Evolutionary conservation across 2,888 invertebrate genomes (phyloP), one percentile per base, ranked within the genome.

Genomic region (Eilema griseolum): DNA sequence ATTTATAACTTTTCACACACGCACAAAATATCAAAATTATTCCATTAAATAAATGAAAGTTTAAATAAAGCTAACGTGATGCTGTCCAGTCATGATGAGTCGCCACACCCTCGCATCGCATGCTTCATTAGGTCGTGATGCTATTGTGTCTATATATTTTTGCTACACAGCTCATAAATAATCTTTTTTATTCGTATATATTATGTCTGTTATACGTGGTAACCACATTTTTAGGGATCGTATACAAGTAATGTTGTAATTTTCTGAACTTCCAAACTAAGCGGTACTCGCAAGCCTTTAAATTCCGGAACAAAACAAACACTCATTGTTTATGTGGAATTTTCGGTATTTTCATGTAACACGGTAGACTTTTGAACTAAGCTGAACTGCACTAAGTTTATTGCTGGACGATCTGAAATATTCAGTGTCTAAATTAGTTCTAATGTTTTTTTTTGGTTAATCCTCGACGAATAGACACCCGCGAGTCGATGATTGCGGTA

Each of bases 371-470:
- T 79, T 76, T 75, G 71, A 66, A 70, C 69, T 69, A 65, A 80
- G 69, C 72, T 74, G 70, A 52, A 52, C n/a, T 68, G n/a, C 61
- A 64, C 46, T 41, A 57, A 83, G 75, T 81, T 81, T 81, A 83
- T 80, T 68, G 72, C 62, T 70, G 72, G 70, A 63, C 68, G 61
- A 31, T 16, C 41, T 41, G 41, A 41, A 41, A 16, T 41, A 8
- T 41, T 41, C 41, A 3, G 16, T 16, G 14, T 41, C 4, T 41
- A 41, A 41, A 41, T 37, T 12, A 37, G 16, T 16, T 14, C 16
- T 41, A 3, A 14, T 14, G 3, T 41, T 1, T 37, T 37, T 41
- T 37, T 14, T 41, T 37, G 2, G 14, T 41, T 41, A 41, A 16
- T 41, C 14, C 16, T 41, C 41, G 16, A 41, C 2, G 14, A 16